Percentiles rank a stretch among this genome's conserved stretches.
Conservation (phyloP, 1,140 invertebrate species). For the Ceratitis capitata region DNA sequence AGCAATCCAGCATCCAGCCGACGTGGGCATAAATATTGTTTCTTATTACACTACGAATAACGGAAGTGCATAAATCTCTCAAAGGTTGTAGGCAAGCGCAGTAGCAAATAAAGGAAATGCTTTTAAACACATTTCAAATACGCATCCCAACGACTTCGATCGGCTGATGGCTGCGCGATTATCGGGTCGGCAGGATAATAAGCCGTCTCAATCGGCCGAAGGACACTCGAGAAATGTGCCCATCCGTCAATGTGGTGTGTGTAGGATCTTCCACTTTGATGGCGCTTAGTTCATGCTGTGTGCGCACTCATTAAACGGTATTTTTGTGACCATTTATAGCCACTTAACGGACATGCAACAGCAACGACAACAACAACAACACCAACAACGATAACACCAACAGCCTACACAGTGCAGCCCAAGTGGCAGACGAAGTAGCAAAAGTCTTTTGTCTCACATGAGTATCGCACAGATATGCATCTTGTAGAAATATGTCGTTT, state of each 20-base stretch:
- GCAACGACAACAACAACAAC: background rate
- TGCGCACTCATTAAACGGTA: slow-evolving; percentile 55
- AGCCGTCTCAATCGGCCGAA: background rate
- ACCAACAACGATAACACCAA: background rate
- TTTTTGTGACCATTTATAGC: slow-evolving; percentile 47
- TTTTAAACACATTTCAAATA: background rate
- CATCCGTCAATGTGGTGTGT: background rate
- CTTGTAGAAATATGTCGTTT: background rate
- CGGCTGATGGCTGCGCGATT: background rate
- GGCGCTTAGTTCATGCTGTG: slow-evolving; percentile 49
- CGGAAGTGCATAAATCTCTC: slow-evolving; percentile 26
- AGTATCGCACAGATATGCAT: slow-evolving; percentile 13
- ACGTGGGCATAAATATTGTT: background rate
- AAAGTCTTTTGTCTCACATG: slow-evolving; percentile 24
- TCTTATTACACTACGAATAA: background rate
- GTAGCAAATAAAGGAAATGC: background rate
- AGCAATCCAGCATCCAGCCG: background rate
- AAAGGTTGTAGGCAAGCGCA: background rate
- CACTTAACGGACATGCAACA: slow-evolving; percentile 18
- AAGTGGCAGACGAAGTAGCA: slow-evolving; percentile 18
- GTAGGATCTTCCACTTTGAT: background rate
- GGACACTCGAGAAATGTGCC: background rate
- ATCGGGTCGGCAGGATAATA: background rate
- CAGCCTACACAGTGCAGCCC: background rate
- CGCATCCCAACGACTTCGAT: background rate